Evolutionary conservation across 1,140 invertebrate genomes (phyloP), one percentile per base, ranked within the genome.

Genomic region (Aleiodes sp.): DNA sequence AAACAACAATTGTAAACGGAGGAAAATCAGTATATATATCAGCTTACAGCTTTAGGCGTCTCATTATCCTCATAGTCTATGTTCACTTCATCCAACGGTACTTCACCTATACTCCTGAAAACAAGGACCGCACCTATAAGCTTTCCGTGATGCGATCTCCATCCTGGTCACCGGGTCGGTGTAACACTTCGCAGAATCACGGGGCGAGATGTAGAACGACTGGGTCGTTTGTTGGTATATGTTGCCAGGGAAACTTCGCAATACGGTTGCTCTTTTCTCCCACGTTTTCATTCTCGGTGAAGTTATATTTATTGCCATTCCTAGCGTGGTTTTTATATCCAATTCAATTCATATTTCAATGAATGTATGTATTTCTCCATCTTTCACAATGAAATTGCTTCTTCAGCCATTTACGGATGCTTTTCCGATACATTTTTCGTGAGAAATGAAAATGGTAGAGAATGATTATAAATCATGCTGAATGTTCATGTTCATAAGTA

Each of bases 171-270:
- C 61, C 35, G 21, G 37, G 37, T 63, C 35, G 35, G 24, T 39
- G 61, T 63, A 63, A 63, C 61, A 63, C 61, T 63, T 63, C 19
- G 61, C 3, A 41, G 28, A 63, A 12, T 63, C 37, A 41, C 26
- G 37, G 57, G 28, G 16, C 21, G 24, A 24, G 14, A 63, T 63
- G 61, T 63, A 39, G 61, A 37, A 24, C 61, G 21, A 16, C 2
- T 43, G 39, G n/a, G 12, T 43, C 39, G 10, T 43, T 16, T 16
- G 6, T 16, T 43, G 19, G 39, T 16, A 43, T 43, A 43, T 43
- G 29, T 24, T 59, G 29, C 56, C n/a, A 60, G 26, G 29, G 59
- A 61, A 37, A 37, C 31, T 61, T 37, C 21, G 31, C 31, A 4
- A 35, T 4, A 6, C 4, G 2, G 16, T 21, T 24, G 21, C 21